These are phyloP conservation scores for Ernsta delagoae DNA, from an alignment of 2,888 invertebrate species.

Conservation along the genomic window DNA sequence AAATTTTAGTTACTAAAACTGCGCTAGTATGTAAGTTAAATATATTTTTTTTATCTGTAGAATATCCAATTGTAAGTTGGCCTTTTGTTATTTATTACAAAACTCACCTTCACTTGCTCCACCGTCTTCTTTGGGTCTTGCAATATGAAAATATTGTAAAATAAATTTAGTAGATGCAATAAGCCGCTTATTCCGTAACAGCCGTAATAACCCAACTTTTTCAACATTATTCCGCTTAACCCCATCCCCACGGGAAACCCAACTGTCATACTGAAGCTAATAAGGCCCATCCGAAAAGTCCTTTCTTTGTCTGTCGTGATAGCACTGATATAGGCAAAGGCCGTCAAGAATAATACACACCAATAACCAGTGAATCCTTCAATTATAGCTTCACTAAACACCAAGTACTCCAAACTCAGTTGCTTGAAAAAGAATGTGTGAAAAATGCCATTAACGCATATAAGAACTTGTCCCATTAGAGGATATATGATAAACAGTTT, in stretches of 20 bases:
- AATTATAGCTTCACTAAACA: slow-evolving; percentile 81
- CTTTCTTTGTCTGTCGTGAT: slow-evolving; percentile 84
- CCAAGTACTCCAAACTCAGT: slow-evolving; percentile 80
- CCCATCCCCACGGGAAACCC: slow-evolving; percentile 84
- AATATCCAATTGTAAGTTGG: too few species aligned
- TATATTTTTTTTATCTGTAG: too few species aligned
- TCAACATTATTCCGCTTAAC: slow-evolving; percentile 77
- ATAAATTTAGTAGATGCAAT: neutral
- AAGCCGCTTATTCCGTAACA: neutral
- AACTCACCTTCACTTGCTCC: slow-evolving; percentile 2
- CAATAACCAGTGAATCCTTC: slow-evolving; percentile 80
- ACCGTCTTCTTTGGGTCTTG: neutral
- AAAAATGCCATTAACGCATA: slow-evolving; percentile 78
- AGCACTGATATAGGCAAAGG: slow-evolving; percentile 87
- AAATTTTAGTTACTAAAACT: too few species aligned
- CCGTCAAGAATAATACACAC: slow-evolving; percentile 84
- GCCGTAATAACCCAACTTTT: slow-evolving; percentile 74
- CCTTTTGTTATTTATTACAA: neutral
- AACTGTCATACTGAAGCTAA: slow-evolving; percentile 86
- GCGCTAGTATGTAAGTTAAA: too few species aligned
- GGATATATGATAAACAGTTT: slow-evolving; percentile 85
- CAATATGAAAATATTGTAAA: neutral
- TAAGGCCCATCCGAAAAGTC: slow-evolving; percentile 86
- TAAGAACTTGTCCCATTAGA: slow-evolving; percentile 80
- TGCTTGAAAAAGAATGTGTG: slow-evolving; percentile 85